Base-by-base conservation (phyloP, 1,140 invertebrate genomes). In the Globodera rostochiensis region DNA sequence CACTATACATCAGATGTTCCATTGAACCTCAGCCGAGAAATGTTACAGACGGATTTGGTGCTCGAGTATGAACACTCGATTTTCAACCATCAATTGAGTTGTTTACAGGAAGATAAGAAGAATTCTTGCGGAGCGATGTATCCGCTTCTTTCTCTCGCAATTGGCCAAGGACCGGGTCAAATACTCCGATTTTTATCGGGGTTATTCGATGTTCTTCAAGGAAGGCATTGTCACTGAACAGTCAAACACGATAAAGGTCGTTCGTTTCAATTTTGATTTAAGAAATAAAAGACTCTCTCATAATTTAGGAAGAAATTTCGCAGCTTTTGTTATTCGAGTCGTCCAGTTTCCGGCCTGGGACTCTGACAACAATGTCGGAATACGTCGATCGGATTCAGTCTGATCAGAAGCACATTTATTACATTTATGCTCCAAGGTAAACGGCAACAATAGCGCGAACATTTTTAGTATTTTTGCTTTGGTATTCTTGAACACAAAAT, bases 271-370 rank as follows among this genome's bases (percentile, higher is more conserved):
- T 76, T 76, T 5, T 21, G 5, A 6, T 66, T 67, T 67, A 21
- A 67, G 21, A 50, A 60, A 6, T 76, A 9, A 5, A 19, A 19
- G 45, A 50, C 25, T 69, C n/a, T n/a, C 21, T 75, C 36, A 3
- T 78, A 84, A 91, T 92, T 19, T 86, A 95, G 93, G 96, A 98
- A 91, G 94, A 96, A 85, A 95, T 98, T 83, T 93, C 94, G 0
- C 95, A 96, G 91, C 91, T 98, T 45, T 90, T 98, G 75, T 91
- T 94, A 74, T 98, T 97, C 90, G 96, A 98, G 91, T 96, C 95
- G 0, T 98, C 96, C 3, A 93, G 93, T 76, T 91, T 93, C 66
- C 91, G 93, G 47, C 90, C 92, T n/a, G 94, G 94, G 0, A 92
- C 94, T 82, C 93, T 93, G 84, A 93, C 95, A 7, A 94, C 93